Conservation (phyloP, 2,113 vertebrate species). For the Corythornis cristatus region DNA sequence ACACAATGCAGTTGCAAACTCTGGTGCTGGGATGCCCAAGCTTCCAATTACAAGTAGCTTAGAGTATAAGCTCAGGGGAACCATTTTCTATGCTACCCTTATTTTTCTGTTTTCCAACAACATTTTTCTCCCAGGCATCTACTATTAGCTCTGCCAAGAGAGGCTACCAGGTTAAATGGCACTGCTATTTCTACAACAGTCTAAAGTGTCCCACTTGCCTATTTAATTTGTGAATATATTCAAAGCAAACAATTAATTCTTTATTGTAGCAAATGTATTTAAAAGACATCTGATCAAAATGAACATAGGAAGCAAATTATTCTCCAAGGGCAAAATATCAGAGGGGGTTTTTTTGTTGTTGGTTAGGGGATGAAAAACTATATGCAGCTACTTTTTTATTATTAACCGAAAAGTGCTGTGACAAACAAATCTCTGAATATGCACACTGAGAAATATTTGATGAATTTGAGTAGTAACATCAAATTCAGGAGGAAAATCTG, state of each 20-base stretch:
- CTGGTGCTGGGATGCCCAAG: neutral
- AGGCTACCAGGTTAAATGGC: neutral
- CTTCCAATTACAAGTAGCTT: neutral
- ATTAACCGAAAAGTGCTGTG: conserved; percentile 21
- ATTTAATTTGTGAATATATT: neutral
- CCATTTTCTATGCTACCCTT: neutral
- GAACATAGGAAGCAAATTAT: neutral
- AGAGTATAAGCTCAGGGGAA: neutral
- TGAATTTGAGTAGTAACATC: neutral
- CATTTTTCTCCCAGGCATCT: neutral
- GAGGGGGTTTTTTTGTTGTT: neutral
- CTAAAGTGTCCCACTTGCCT: neutral
- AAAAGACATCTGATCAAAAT: neutral
- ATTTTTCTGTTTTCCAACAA: neutral
- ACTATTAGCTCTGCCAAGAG: neutral
- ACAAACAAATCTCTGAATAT: neutral
- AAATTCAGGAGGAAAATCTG: neutral
- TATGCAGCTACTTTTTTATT: conserved; percentile 7
- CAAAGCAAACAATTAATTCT: neutral
- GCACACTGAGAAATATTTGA: neutral
- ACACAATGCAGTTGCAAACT: neutral
- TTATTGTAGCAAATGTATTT: neutral
- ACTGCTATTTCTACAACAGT: neutral
- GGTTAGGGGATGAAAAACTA: fast-evolving
- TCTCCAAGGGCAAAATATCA: neutral